Evolutionary conservation across 2,888 invertebrate species (phyloP).

Genomic region (Sthenelais limicola): DNA sequence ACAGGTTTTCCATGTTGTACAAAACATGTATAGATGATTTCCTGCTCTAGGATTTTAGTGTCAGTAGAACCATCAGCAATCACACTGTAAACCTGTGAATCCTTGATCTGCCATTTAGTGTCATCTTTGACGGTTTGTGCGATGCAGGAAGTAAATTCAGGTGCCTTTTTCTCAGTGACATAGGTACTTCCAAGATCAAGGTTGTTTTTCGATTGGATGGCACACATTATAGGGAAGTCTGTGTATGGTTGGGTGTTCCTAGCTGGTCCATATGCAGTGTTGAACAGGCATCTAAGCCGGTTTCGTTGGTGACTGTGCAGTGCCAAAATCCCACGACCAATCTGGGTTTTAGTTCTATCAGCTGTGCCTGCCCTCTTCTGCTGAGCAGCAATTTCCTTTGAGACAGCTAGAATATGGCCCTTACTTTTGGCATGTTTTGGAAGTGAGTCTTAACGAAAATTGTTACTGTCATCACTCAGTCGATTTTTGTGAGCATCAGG

Average conservation of each 20-base stretch:
- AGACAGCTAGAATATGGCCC: neutral
- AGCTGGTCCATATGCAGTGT: neutral
- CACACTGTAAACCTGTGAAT: neutral
- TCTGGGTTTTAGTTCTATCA: neutral
- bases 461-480: neutral
- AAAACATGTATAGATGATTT: neutral
- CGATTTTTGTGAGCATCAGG: neutral
- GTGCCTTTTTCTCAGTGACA: neutral
- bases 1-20: neutral
- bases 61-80: neutral
- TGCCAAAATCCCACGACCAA: neutral
- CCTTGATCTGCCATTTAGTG: neutral
- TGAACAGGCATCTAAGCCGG: neutral
- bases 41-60: neutral
- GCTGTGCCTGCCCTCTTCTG: neutral
- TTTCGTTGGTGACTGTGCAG: neutral
- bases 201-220: neutral
- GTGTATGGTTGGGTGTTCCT: neutral
- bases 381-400: neutral
- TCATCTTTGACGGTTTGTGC: neutral
- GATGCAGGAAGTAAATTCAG: neutral
- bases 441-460: neutral
- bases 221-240: neutral
- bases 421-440: neutral
- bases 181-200: neutral